These are phyloP conservation scores for Drosophila paramelanica DNA, from an alignment of 2,888 invertebrate genomes.

Conservation along the genomic window DNA sequence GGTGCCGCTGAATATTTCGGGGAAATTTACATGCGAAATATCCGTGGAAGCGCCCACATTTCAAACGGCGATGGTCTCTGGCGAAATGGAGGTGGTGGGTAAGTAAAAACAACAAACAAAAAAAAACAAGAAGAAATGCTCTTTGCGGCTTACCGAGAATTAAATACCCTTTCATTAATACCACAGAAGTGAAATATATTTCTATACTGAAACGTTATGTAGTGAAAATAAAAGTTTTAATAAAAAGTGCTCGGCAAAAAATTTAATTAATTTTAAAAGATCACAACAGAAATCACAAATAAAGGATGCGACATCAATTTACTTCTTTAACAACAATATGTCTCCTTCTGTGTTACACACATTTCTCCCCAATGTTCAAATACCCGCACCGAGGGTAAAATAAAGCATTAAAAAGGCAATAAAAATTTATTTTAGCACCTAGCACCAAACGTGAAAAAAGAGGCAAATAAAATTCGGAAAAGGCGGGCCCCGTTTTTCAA, in stretches of 20 bases:
- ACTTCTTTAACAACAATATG: no score
- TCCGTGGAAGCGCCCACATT: slow-evolving; percentile 85
- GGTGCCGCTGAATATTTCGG: slow-evolving; percentile 84
- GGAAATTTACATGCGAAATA: slow-evolving; percentile 85
- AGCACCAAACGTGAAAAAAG: slow-evolving; percentile 6
- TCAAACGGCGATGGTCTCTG: slow-evolving; percentile 85
- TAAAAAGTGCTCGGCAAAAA: no score
- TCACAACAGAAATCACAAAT: no score
- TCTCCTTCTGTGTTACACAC: no score
- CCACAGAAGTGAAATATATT: no score
- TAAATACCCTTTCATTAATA: no score
- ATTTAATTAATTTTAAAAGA: no score
- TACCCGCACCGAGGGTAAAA: not conserved
- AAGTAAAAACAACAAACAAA: slow-evolving; percentile 60
- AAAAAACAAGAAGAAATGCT: no score
- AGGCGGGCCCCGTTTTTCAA: slow-evolving; percentile 40
- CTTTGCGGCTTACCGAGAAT: no score
- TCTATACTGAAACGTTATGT: no score
- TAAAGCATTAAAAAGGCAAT: not conserved
- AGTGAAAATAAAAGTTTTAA: no score
- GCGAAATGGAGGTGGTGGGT: slow-evolving; percentile 85
- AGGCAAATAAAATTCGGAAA: slow-evolving; percentile 36
- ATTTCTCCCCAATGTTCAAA: not conserved
- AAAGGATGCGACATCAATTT: no score
- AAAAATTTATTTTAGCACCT: slow-evolving; percentile 30